phyloP scores from a whole-genome alignment of 2,113 vertebrate species.

The Syngnathoides biaculeatus region DNA sequence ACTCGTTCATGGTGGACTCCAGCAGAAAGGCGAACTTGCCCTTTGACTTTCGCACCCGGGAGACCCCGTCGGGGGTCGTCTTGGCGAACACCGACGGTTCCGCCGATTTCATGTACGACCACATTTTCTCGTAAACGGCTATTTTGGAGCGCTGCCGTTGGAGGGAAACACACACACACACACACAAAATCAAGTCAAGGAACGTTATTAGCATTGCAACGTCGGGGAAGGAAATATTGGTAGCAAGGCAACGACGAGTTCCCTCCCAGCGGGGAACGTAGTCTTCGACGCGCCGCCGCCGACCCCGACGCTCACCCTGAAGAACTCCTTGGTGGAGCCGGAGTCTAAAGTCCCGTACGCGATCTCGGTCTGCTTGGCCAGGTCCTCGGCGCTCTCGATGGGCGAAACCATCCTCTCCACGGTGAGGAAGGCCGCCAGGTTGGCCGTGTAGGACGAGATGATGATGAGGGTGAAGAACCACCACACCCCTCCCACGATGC shows the following conservation, averaged over 20 bases:
- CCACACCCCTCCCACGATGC: slow-evolving; percentile 96
- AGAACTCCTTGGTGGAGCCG: slow-evolving; percentile 98
- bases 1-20: slow-evolving; percentile 99
- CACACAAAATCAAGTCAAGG: too few species aligned
- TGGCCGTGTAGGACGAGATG: slow-evolving; percentile 98
- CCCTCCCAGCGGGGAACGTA: too few species aligned
- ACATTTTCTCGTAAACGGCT: slow-evolving; percentile 99
- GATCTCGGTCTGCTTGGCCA: slow-evolving; percentile 97
- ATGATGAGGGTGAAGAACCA: slow-evolving; percentile 99
- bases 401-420: slow-evolving; percentile 98
- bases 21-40: slow-evolving; percentile 99
- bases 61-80: slow-evolving; percentile 94
- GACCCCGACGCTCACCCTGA: slow-evolving; percentile 80
- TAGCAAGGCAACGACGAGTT: too few species aligned
- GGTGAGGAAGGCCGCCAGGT: slow-evolving; percentile 95
- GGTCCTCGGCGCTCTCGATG: slow-evolving; percentile 93
- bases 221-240: too few species aligned
- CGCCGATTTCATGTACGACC: slow-evolving; percentile 99
- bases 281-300: background rate
- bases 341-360: slow-evolving; percentile 96
- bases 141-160: slow-evolving; percentile 92
- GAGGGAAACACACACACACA: slow-evolving; percentile 52
- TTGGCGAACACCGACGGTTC: slow-evolving; percentile 98
- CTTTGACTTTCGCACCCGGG: slow-evolving; percentile 96
- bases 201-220: too few species aligned